Evolutionary conservation across 2,888 invertebrate genomes (phyloP), one percentile per base, ranked within the genome.

Genomic region (Chouioia cunea): DNA sequence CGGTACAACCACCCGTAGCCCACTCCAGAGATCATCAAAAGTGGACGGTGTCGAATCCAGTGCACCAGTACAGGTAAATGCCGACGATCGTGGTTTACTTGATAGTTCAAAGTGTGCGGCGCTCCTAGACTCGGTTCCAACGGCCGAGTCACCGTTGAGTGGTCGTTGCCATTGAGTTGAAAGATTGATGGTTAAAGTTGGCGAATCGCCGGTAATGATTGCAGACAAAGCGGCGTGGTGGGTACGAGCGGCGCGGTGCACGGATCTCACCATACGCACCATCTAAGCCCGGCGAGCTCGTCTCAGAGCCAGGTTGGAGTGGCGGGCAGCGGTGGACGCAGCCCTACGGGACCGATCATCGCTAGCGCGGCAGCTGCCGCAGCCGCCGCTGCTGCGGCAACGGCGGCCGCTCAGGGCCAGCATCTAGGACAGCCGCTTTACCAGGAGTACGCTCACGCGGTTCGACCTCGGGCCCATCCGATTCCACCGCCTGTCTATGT

Each of bases 401-500:
- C 73, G 76, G 83, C 76, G 82, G 84, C 80, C 83, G 83, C 66
- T 77, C 88, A 79, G 86, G 87, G 76, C 87, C 90, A 76, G 85
- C 89, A 83, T 87, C 88, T 86, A 73, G 89, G 89, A 4, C 90
- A 90, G 79, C 90, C 90, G 36, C 87, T 90, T 46, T 91, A 90
- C 81, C 89, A 90, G 78, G 90, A 91, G 80, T 85, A 85, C 75
- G 82, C 84, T 58, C 85, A 85, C 72, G 65, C 72, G 10, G 84
- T 85, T 15, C 82, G 85, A 74, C 81, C 85, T 53, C 80, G 85
- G 68, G 82, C 82, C 69, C 85, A 84, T 76, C 82, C 84, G 68
- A 83, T 93, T 90, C 86, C 89, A 90, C 76, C 88, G 90, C 89
- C 91, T 54, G 92, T 93, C 56, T 93, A 92, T 82, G 92, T 92